Base-by-base conservation (phyloP, 2,113 vertebrate genomes). In the Hydropotes inermis region DNA sequence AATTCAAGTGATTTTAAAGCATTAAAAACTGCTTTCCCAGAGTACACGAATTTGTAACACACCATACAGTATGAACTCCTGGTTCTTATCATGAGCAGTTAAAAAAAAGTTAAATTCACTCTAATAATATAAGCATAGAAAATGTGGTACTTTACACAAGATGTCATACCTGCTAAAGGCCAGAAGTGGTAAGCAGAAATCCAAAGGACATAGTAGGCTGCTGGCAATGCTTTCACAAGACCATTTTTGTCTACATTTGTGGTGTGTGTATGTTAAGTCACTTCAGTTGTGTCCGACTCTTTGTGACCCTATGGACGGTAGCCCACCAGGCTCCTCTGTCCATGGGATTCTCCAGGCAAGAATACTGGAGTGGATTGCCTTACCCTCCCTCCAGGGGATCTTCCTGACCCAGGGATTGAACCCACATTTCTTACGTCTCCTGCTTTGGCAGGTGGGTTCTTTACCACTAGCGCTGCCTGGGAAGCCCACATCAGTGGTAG, bases 11-110 rank as follows among this genome's bases (percentile, higher is more conserved):
- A 57, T 86, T 70, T 21, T 89, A 25, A 97, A 94, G 14, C 83
- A 97, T 92, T 97, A 94, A 98, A 97, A 97, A 90, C 36, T 91
- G 47, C 30, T 93, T 95, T 43, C 58, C 67, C 50, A 55, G 47
- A 88, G 45, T 47, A 87, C 6, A 79, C 55, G 92, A 78, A 55
- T 57, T 83, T 33, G 54, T 81, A 93, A 91, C 10, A 92, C 19
- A 92, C 14, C 17, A 82, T 61, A 33, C 70, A 30, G 25, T 54
- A 57, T 86, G 54, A 96, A 97, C 17, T 57, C n/a, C 45, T 43
- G 17, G 79, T 54, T 96, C 57, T 91, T 90, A 16, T 87, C 47
- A 97, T 33, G 14, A 95, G 89, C 50, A 30, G 25, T 60, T n/a
- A 39, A 39, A 55, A 55, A 57, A 90, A 91, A 39, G 7, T 6